phyloP scores from a whole-genome alignment of 1,140 invertebrate species.

The Andrena cerasifolii region DNA sequence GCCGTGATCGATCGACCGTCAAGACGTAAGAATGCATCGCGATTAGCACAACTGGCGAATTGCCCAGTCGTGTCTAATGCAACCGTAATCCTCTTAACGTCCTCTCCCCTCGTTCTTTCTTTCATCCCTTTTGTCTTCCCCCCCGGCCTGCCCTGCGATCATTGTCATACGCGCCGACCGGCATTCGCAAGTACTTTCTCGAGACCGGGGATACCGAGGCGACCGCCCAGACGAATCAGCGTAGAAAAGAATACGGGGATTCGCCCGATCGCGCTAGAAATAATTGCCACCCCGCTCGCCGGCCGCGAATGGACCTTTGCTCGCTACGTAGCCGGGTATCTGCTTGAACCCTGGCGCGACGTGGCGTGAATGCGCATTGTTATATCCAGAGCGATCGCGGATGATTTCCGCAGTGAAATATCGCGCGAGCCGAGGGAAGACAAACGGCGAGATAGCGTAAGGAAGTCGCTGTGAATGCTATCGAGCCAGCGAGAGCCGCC shows the following conservation, averaged over 20 bases:
- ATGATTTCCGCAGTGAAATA: constrained; percentile 25
- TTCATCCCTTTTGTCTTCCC: not conserved
- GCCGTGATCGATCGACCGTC: constrained; percentile 48
- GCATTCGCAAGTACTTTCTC: not conserved
- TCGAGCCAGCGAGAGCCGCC: constrained; percentile 9
- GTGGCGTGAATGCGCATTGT: not conserved
- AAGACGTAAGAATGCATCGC: constrained; percentile 59
- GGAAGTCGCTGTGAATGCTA: not conserved
- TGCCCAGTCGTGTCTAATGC: constrained; percentile 53
- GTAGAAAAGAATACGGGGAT: too few relatives aligned
- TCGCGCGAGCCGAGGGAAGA: constrained; percentile 8
- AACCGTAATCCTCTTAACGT: constrained; percentile 37
- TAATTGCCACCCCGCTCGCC: too few relatives aligned
- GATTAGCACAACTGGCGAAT: constrained; percentile 55
- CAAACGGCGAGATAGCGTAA: constrained; percentile 1
- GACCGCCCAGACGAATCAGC: too few relatives aligned
- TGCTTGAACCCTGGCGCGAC: constrained; percentile 6
- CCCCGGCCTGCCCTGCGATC: not conserved
- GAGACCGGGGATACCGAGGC: too few relatives aligned
- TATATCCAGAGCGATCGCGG: constrained; percentile 13
- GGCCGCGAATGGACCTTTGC: not conserved
- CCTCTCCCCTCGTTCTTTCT: constrained; percentile 16
- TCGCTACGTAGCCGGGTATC: not conserved
- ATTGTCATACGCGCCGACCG: constrained; percentile 25
- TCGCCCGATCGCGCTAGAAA: too few relatives aligned